These are phyloP conservation scores for Austrolebias charrua DNA, from an alignment of 2,797 vertebrate genomes.

Conservation along the genomic window DNA sequence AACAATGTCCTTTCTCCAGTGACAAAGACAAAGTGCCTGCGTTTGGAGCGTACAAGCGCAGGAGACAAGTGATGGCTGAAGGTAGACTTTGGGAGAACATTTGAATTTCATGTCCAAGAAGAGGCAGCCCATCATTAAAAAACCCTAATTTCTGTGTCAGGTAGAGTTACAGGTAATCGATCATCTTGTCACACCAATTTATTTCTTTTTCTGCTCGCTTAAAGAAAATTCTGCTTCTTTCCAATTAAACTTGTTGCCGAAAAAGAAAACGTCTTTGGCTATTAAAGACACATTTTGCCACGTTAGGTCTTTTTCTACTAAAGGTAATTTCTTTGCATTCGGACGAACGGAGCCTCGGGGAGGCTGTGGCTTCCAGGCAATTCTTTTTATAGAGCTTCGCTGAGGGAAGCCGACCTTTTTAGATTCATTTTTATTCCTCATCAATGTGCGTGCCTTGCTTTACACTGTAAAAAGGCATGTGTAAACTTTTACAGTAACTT, in stretches of 20 bases:
- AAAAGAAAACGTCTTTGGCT: constrained; percentile 79
- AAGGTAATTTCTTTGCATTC: constrained; percentile 74
- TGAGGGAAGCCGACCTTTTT: neutral
- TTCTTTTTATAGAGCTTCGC: constrained; percentile 11
- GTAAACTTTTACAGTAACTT: too few relatives aligned
- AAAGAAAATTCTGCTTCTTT: constrained; percentile 85
- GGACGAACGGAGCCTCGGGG: constrained; percentile 56
- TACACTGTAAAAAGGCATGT: too few relatives aligned
- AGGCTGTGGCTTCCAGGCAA: constrained; percentile 54
- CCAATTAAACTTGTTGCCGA: constrained; percentile 88
- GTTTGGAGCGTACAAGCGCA: constrained; percentile 86
- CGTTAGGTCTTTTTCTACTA: constrained; percentile 67
- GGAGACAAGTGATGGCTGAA: constrained; percentile 88
- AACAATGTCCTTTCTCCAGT: constrained; percentile 92
- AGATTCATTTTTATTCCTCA: neutral
- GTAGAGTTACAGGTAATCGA: constrained; percentile 94
- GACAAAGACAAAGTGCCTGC: constrained; percentile 97
- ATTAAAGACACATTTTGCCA: constrained; percentile 80
- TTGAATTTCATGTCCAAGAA: constrained; percentile 94
- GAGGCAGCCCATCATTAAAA: constrained; percentile 94
- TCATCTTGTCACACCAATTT: constrained; percentile 90
- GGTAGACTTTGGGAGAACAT: constrained; percentile 91
- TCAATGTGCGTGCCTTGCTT: neutral
- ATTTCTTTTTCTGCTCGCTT: constrained; percentile 79
- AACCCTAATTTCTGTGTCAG: constrained; percentile 93